Conservation (phyloP, 1,140 invertebrate species). For the Riptortus pedestris region DNA sequence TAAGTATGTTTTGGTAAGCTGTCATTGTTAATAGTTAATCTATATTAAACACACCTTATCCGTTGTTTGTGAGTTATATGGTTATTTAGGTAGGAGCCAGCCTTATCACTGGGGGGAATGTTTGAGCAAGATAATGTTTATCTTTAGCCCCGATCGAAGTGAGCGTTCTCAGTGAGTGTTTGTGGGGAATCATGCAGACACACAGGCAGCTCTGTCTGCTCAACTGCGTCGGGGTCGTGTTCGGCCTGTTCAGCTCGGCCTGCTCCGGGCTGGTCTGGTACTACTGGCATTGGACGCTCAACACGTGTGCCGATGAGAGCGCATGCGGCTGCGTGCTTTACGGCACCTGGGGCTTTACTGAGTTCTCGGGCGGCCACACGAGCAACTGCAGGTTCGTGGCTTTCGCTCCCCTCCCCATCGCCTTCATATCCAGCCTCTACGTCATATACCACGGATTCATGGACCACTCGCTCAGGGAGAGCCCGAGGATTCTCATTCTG, state of each 20-base stretch:
- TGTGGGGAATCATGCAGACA: neutral
- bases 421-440: slow-evolving; percentile 45
- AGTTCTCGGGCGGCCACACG: slow-evolving; percentile 54
- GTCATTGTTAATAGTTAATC: neutral
- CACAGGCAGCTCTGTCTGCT: slow-evolving; percentile 14
- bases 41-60: neutral
- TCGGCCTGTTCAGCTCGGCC: slow-evolving; percentile 1
- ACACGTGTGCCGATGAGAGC: slow-evolving; percentile 48
- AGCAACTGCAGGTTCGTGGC: slow-evolving; percentile 50
- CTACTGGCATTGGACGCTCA: slow-evolving; percentile 52
- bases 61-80: neutral
- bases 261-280: slow-evolving; percentile 41
- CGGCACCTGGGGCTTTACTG: slow-evolving; percentile 42
- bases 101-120: neutral
- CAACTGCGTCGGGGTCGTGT: slow-evolving; percentile 6
- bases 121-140: slow-evolving; percentile 11
- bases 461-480: slow-evolving; percentile 13
- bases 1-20: too few relatives aligned
- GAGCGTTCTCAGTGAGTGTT: neutral
- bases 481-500: slow-evolving; percentile 9
- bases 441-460: slow-evolving; percentile 44
- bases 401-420: slow-evolving; percentile 46
- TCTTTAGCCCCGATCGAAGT: neutral
- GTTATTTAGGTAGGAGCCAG: slow-evolving; percentile 1
- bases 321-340: slow-evolving; percentile 58